phyloP scores from a whole-genome alignment of 2,888 invertebrate genomes.

The Anthrax anthrax region DNA sequence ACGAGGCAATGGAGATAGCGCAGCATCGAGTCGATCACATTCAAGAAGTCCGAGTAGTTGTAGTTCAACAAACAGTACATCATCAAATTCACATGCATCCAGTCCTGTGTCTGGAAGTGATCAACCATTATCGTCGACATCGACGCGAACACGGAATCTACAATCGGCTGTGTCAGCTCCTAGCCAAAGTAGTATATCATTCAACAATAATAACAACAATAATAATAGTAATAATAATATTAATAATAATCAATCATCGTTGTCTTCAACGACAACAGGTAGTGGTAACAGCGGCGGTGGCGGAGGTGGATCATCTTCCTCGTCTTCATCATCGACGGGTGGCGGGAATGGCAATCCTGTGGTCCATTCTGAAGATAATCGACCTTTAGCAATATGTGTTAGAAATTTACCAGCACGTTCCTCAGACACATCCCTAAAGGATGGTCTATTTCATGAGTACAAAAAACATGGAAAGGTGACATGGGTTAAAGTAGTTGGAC shows the following conservation, averaged over 20 bases:
- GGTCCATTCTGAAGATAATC: slow-evolving; percentile 39
- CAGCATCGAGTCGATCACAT: slow-evolving; percentile 41
- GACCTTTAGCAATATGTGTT: slow-evolving; percentile 81
- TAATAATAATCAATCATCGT: neutral
- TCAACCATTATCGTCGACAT: slow-evolving; percentile 16
- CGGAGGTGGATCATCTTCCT: slow-evolving; percentile 6
- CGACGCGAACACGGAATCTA: slow-evolving; percentile 35
- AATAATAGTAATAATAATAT: neutral
- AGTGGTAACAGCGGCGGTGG: neutral
- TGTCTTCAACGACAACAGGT: neutral
- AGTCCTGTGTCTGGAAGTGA: slow-evolving; percentile 32
- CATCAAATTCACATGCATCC: slow-evolving; percentile 33
- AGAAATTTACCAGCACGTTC: slow-evolving; percentile 79
- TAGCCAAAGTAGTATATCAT: slow-evolving; percentile 12
- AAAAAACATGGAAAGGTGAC: slow-evolving; percentile 97
- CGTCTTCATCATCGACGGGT: slow-evolving; percentile 6
- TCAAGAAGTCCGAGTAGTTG: slow-evolving; percentile 37
- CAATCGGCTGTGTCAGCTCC: slow-evolving; percentile 37
- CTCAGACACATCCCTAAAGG: slow-evolving; percentile 87
- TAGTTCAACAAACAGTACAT: slow-evolving; percentile 34
- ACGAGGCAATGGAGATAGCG: slow-evolving; percentile 30
- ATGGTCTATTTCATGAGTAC: slow-evolving; percentile 96
- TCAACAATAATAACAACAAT: neutral
- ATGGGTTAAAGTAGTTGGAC: slow-evolving; percentile 86
- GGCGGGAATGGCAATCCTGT: slow-evolving; percentile 26